Evolutionary conservation across 2,888 invertebrate genomes (phyloP).

Genomic region (Eilema griseolum): DNA sequence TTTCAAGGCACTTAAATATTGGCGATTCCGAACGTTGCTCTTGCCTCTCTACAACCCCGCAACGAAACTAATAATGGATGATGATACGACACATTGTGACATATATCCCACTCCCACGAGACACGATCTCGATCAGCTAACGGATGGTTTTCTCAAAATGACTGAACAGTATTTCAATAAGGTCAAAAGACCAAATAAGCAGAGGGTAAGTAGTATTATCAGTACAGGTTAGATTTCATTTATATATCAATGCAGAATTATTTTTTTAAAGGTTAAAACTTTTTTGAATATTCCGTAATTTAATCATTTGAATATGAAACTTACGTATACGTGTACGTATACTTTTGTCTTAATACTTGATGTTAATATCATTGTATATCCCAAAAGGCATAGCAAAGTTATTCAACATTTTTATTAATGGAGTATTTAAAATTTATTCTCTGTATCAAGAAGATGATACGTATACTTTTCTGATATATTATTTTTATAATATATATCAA

Average conservation of each 20-base stretch:
- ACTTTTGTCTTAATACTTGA: not conserved
- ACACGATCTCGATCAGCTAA: slow-evolving; percentile 89
- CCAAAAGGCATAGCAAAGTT: not conserved
- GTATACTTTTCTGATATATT: not conserved
- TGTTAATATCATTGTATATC: not conserved
- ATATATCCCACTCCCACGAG: slow-evolving; percentile 91
- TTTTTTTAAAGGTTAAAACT: not conserved
- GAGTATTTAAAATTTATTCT: slow-evolving; percentile 19
- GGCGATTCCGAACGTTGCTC: slow-evolving; percentile 96
- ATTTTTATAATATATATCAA: slow-evolving; percentile 19
- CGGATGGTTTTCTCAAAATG: slow-evolving; percentile 92
- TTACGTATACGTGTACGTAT: not conserved
- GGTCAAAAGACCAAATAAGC: slow-evolving; percentile 93
- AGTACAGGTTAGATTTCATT: slow-evolving; percentile 23
- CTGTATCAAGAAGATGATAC: not conserved
- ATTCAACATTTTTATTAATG: not conserved
- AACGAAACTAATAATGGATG: slow-evolving; percentile 92
- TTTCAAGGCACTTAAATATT: slow-evolving; percentile 93
- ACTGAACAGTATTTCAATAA: slow-evolving; percentile 96
- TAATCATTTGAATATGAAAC: not conserved
- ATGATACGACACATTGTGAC: slow-evolving; percentile 91
- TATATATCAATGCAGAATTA: not conserved
- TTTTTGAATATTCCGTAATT: not conserved
- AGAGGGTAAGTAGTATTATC: slow-evolving; percentile 89
- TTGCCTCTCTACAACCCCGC: slow-evolving; percentile 94